A percentile compares a stretch with the other conserved stretches of the same genome.
These are phyloP conservation scores for Vireo griseus DNA, from an alignment of 2,797 vertebrate genomes.

Conservation along the genomic window DNA sequence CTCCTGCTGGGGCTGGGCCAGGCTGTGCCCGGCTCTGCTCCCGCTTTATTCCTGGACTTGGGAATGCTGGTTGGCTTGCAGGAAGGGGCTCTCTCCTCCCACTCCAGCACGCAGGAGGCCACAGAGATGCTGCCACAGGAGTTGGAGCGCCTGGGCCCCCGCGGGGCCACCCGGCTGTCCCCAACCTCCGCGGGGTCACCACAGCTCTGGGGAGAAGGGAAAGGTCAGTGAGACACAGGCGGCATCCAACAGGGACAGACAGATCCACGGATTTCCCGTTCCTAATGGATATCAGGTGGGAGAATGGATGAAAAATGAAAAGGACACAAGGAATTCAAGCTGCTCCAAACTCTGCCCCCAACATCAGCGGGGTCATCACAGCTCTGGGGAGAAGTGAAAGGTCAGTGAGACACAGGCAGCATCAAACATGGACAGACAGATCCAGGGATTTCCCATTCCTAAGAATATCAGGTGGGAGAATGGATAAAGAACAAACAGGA, in stretches of 20 bases:
- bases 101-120: conserved; percentile 88
- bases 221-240: neutral
- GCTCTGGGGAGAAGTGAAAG: neutral
- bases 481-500: neutral
- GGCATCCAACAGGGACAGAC: neutral
- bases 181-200: conserved; percentile 70
- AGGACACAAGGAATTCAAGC: neutral
- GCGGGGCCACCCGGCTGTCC: conserved; percentile 59
- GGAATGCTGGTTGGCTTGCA: conserved; percentile 58
- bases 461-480: neutral
- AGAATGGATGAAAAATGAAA: neutral
- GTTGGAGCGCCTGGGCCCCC: conserved; percentile 77
- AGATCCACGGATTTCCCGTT: neutral
- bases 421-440: neutral
- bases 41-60: conserved; percentile 72
- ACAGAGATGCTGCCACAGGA: conserved; percentile 86
- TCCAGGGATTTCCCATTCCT: neutral
- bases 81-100: conserved; percentile 88
- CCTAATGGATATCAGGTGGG: neutral
- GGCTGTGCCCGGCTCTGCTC: conserved; percentile 69
- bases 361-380: neutral
- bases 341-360: neutral
- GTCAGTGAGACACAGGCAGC: neutral
- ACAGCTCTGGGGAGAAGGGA: conserved; percentile 73
- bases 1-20: conserved; percentile 69